Conservation (phyloP, 2,888 invertebrate species). For the Erebia ligea region DNA sequence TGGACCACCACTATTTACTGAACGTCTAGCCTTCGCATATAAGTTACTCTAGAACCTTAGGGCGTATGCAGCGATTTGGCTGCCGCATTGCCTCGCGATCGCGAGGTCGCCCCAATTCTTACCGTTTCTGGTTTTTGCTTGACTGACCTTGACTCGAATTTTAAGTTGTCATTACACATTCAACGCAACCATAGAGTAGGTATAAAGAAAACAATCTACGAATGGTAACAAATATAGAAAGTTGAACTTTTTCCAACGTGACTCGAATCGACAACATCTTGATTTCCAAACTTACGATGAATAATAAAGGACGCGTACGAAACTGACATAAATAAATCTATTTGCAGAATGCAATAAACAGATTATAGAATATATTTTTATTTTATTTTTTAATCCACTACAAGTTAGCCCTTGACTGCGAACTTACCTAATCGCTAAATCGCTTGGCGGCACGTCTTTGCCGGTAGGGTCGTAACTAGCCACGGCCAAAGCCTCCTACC, state of each 20-base stretch:
- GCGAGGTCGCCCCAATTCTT: conserved; percentile 65
- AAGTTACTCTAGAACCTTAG: background rate
- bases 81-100: conserved; percentile 62
- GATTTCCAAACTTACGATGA: conserved; percentile 40
- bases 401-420: too few relatives aligned
- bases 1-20: too few relatives aligned
- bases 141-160: conserved; percentile 66
- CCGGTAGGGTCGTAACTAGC: too few relatives aligned
- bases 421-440: too few relatives aligned
- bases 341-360: background rate
- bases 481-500: too few relatives aligned
- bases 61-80: conserved; percentile 32
- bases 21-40: too few relatives aligned
- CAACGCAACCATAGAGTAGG: conserved; percentile 45
- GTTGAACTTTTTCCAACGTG: conserved; percentile 72
- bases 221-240: conserved; percentile 64
- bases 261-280: conserved; percentile 50
- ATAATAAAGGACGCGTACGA: conserved; percentile 32
- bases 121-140: conserved; percentile 70
- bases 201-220: conserved; percentile 48
- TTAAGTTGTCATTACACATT: conserved; percentile 71
- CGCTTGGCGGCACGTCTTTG: too few relatives aligned
- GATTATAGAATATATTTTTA: background rate
- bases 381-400: too few relatives aligned
- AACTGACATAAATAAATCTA: conserved; percentile 6